Evolutionary conservation across 2,888 invertebrate species (phyloP).

Genomic region (Podabrus alpinus): DNA sequence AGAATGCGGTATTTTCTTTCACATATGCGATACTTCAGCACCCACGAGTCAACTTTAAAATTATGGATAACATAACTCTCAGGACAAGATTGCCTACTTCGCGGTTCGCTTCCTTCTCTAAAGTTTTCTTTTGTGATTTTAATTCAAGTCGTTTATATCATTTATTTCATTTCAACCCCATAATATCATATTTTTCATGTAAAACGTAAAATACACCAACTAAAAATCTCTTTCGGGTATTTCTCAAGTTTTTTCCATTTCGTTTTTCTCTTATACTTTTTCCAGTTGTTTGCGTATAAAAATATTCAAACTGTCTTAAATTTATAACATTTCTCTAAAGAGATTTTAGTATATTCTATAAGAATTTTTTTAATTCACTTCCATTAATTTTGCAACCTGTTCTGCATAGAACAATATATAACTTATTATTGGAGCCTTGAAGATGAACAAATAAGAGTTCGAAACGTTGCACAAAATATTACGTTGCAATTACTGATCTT

Average conservation of each 20-base stretch:
- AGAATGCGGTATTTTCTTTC: conserved; percentile 47
- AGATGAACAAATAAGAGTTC: too few relatives aligned
- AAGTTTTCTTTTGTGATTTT: conserved; percentile 40
- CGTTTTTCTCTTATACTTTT: background rate
- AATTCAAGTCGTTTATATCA: conserved; percentile 37
- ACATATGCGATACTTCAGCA: conserved; percentile 41
- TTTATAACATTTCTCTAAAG: background rate
- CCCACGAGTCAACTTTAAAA: conserved; percentile 35
- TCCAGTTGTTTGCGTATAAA: background rate
- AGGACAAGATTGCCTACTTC: conserved; percentile 46
- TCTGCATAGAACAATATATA: too few relatives aligned
- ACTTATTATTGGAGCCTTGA: too few relatives aligned
- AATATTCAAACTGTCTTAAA: background rate
- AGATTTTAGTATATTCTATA: too few relatives aligned
- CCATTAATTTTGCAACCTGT: too few relatives aligned
- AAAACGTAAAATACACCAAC: background rate
- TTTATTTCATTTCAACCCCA: conserved; percentile 15
- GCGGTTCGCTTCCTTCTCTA: conserved; percentile 46
- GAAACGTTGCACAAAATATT: too few relatives aligned
- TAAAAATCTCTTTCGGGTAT: background rate
- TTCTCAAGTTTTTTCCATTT: background rate
- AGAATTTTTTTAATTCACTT: too few relatives aligned
- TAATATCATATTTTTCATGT: conserved; percentile 20
- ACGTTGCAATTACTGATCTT: too few relatives aligned
- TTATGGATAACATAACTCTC: conserved; percentile 42